These are phyloP conservation scores for Syrista parreyssii DNA, from an alignment of 2,888 invertebrate species.

Conservation along the genomic window DNA sequence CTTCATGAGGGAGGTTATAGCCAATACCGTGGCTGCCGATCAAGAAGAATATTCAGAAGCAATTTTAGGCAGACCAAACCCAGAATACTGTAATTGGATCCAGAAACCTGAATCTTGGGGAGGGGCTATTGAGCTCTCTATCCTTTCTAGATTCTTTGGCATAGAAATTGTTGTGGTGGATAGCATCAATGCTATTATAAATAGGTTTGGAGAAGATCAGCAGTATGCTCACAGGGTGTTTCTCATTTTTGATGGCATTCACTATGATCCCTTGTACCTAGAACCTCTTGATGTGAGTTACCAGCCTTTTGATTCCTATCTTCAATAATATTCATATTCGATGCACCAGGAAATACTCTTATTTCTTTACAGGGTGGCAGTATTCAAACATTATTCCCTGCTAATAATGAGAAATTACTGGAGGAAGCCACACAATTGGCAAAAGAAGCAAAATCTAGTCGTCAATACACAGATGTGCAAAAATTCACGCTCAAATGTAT, in stretches of 20 bases:
- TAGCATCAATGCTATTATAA: constrained; percentile 89
- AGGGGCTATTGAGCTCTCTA: constrained; percentile 93
- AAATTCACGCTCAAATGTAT: constrained; percentile 87
- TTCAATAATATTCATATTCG: constrained; percentile 2
- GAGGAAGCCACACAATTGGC: constrained; percentile 87
- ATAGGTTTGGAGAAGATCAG: constrained; percentile 93
- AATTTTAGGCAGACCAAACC: constrained; percentile 84
- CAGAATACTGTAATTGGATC: constrained; percentile 93
- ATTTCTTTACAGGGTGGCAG: constrained; percentile 73
- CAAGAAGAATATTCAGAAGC: constrained; percentile 85
- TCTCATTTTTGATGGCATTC: constrained; percentile 94
- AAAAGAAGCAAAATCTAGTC: constrained; percentile 86
- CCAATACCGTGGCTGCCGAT: constrained; percentile 83
- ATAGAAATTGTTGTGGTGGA: constrained; percentile 95
- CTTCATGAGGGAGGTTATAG: constrained; percentile 88
- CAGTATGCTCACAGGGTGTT: constrained; percentile 86
- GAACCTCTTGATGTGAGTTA: constrained; percentile 81
- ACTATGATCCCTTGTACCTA: constrained; percentile 93
- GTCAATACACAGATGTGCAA: constrained; percentile 91
- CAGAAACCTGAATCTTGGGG: constrained; percentile 92
- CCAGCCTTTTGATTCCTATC: neutral
- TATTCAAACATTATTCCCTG: constrained; percentile 84
- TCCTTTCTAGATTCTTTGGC: constrained; percentile 87
- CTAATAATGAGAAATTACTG: constrained; percentile 78
- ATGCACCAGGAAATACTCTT: neutral